Evolutionary conservation across 30 jellyfish, hydroid and myxozoan genomes (phyloP).

Genomic region (Rhopilema esculentum): DNA sequence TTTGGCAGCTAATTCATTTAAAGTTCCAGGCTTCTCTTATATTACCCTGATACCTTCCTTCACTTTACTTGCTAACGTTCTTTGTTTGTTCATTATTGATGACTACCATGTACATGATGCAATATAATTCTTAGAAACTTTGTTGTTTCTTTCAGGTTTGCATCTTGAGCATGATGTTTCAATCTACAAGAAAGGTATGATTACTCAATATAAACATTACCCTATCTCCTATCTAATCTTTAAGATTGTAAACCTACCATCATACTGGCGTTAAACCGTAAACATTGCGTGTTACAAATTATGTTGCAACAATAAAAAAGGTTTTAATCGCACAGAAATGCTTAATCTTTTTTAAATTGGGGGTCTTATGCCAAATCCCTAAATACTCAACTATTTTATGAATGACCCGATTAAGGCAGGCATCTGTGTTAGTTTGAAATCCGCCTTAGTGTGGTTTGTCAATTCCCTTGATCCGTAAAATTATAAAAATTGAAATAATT

Average conservation of each 20-base stretch:
- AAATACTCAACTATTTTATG: not conserved
- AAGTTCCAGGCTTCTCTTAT: too few relatives aligned
- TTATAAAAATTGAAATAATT: not conserved
- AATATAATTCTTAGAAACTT: too few relatives aligned
- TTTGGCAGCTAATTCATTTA: too few relatives aligned
- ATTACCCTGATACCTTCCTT: not conserved
- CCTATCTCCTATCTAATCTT: too few relatives aligned
- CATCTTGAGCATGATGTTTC: constrained; percentile 6
- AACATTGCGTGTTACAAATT: not conserved
- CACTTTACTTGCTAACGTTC: not conserved
- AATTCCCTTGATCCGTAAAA: not conserved
- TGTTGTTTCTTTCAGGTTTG: not conserved
- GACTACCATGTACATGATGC: too few relatives aligned
- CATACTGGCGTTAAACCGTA: not conserved
- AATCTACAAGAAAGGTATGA: constrained; percentile 4
- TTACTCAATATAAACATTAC: not conserved
- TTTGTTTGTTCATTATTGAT: too few relatives aligned
- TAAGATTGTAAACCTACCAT: too few relatives aligned
- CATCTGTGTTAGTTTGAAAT: not conserved
- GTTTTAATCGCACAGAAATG: not conserved
- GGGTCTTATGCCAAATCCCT: not conserved
- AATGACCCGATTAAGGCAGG: not conserved
- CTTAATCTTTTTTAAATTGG: not conserved
- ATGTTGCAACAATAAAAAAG: not conserved
- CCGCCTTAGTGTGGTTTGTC: not conserved